Conservation (phyloP, 2,888 invertebrate species). For the Halictus ligatus region DNA sequence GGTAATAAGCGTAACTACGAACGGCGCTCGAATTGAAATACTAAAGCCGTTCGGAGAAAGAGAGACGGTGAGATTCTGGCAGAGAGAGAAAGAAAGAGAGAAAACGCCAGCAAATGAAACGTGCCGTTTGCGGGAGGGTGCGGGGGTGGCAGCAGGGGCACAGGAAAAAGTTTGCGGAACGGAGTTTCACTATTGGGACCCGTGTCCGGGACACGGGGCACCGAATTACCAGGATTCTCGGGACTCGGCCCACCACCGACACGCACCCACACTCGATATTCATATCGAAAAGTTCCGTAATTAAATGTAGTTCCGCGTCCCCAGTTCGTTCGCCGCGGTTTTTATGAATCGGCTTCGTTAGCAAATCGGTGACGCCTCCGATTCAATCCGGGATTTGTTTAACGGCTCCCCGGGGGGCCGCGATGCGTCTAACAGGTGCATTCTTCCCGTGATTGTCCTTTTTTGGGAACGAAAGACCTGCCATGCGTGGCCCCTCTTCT, state of each 20-base stretch:
- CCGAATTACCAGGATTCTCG: conserved; percentile 22
- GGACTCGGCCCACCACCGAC: background rate
- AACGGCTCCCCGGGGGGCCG: background rate
- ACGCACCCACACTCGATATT: conserved; percentile 2
- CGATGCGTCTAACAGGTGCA: background rate
- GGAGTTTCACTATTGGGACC: conserved; percentile 1
- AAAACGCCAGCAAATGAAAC: background rate
- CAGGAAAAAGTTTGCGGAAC: background rate
- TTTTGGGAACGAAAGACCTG: no score
- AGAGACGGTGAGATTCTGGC: background rate
- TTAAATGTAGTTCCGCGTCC: conserved; percentile 41
- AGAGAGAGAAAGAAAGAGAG: background rate
- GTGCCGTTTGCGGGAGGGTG: background rate
- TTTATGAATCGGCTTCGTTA: conserved; percentile 54
- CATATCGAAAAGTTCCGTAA: conserved; percentile 48
- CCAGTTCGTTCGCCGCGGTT: conserved; percentile 5
- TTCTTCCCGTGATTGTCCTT: background rate
- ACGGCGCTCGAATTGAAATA: conserved; percentile 18
- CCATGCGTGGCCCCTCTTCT: no score
- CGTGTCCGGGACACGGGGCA: background rate
- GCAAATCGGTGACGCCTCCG: conserved; percentile 18
- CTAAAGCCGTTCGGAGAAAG: background rate
- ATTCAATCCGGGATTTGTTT: background rate
- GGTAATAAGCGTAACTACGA: conserved; percentile 25
- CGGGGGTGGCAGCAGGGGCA: background rate